These are phyloP conservation scores for Heliconius ethilla DNA, from an alignment of 2,888 invertebrate genomes.

Conservation along the genomic window DNA sequence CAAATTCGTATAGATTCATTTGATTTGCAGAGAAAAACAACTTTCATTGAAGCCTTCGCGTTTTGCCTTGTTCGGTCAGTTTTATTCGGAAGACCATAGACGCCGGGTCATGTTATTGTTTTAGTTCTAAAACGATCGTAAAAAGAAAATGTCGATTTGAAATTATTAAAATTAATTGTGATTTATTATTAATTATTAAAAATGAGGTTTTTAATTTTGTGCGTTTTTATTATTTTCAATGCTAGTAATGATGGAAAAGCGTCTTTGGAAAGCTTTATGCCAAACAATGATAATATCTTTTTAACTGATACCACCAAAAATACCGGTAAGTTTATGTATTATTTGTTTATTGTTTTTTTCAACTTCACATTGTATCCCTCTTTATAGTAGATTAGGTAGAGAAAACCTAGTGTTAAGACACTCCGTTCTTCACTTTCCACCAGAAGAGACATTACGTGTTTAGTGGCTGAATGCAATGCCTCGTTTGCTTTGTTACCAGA, in stretches of 20 bases:
- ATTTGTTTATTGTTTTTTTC: not conserved
- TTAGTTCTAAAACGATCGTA: not conserved
- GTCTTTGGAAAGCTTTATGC: constrained; percentile 69
- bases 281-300: constrained; percentile 59
- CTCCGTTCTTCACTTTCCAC: no score
- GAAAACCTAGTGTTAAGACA: no score
- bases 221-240: constrained; percentile 66
- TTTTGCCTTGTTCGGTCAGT: constrained; percentile 41
- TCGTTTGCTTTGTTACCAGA: no score
- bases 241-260: constrained; percentile 73
- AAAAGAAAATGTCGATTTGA: not conserved
- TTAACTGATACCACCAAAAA: constrained; percentile 67
- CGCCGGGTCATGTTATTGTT: constrained; percentile 37
- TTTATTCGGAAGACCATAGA: constrained; percentile 39
- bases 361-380: not conserved
- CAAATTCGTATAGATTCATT: not conserved
- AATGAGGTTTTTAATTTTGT: constrained; percentile 70
- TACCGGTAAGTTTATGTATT: constrained; percentile 56
- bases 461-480: no score
- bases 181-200: constrained; percentile 35
- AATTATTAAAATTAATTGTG: not conserved
- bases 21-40: constrained; percentile 6
- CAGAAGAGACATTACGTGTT: no score
- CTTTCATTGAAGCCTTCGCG: constrained; percentile 33
- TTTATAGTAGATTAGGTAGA: no score